These are phyloP conservation scores for Suncus etruscus DNA, from an alignment of 2,113 vertebrate genomes.

Conservation along the genomic window DNA sequence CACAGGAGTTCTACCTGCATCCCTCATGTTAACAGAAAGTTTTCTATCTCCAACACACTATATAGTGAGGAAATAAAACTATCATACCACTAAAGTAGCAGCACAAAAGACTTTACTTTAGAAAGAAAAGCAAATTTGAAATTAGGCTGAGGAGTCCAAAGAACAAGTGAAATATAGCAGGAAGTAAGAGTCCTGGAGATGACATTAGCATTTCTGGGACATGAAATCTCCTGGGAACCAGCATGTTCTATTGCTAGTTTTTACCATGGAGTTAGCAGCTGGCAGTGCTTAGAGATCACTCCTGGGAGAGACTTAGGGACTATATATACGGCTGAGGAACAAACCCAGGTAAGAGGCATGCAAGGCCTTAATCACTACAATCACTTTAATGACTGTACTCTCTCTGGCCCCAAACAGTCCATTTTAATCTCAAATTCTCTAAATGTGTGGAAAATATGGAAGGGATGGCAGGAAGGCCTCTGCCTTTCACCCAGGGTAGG, in stretches of 20 bases:
- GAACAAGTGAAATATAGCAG: background rate
- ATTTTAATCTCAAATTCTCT: constrained; percentile 29
- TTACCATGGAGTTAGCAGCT: background rate
- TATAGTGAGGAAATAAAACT: background rate
- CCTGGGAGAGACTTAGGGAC: no score
- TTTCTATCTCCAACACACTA: background rate
- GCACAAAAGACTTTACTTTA: background rate
- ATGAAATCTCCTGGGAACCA: no score
- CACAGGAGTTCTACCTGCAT: background rate
- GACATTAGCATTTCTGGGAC: background rate
- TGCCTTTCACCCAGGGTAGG: background rate
- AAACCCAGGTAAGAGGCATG: constrained; percentile 27
- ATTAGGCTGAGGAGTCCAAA: background rate
- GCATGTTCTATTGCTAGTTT: no score
- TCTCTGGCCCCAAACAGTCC: background rate
- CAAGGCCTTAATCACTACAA: no score
- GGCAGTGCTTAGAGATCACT: no score
- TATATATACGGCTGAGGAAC: no score
- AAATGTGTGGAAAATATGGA: background rate
- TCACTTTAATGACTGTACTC: background rate
- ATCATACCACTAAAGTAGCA: background rate
- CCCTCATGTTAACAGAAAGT: background rate
- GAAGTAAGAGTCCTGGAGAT: background rate
- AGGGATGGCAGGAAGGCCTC: background rate
- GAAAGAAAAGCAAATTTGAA: rapidly evolving